A percentile compares a stretch with the other conserved stretches of the same genome.
phyloP scores from a whole-genome alignment of 2,888 invertebrate species.

The Galerucella calmariensis region DNA sequence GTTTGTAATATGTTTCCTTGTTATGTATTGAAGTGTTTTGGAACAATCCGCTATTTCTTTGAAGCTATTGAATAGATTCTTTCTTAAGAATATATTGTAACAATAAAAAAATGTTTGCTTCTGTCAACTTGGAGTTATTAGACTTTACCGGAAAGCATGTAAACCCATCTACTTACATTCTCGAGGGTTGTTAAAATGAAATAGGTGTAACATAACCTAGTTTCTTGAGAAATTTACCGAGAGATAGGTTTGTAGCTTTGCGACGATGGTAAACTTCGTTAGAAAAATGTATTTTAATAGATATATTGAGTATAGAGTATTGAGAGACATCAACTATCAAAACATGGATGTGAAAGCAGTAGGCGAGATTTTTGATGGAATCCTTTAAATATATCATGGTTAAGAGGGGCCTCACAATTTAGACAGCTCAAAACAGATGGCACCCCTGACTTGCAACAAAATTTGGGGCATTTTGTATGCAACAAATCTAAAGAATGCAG shows the following conservation, averaged over 20 bases:
- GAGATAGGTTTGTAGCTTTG: not conserved
- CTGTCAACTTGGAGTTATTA: not conserved
- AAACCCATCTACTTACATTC: not conserved
- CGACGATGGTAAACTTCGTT: not conserved
- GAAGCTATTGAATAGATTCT: not conserved
- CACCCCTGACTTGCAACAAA: too few relatives aligned
- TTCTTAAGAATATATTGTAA: not conserved
- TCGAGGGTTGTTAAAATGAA: conserved; percentile 1
- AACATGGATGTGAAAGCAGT: too few relatives aligned
- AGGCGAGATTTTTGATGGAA: too few relatives aligned
- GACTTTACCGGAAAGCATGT: not conserved
- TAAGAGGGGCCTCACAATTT: too few relatives aligned
- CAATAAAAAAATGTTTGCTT: too few relatives aligned
- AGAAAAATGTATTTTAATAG: conserved; percentile 1
- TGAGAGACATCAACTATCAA: too few relatives aligned
- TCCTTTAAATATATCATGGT: too few relatives aligned
- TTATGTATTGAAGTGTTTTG: not conserved
- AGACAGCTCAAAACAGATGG: too few relatives aligned
- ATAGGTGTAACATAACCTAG: conserved; percentile 3
- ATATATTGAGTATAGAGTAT: not conserved
- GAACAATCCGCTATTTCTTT: not conserved
- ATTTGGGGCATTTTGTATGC: too few relatives aligned
- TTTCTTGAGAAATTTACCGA: not conserved
- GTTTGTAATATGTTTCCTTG: not conserved
- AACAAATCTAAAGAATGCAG: too few relatives aligned